Conservation (phyloP, 2,888 invertebrate genomes). For the Molanna angustata region DNA sequence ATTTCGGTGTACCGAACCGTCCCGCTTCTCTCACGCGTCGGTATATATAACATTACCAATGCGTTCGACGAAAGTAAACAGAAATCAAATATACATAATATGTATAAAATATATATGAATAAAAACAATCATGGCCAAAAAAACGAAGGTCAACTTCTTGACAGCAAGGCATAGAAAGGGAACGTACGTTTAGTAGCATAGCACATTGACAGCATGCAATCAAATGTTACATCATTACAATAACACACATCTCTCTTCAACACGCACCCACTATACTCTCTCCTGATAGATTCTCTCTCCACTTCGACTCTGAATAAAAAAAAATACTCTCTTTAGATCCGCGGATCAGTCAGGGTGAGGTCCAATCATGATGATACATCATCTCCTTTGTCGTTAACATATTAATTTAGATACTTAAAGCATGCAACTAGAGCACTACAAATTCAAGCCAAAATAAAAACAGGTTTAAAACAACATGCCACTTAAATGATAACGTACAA, state of each 20-base stretch:
- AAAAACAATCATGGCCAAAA: conserved; percentile 81
- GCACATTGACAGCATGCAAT: conserved; percentile 55
- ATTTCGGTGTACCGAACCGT: too few species aligned
- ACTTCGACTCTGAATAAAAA: too few species aligned
- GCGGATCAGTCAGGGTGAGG: too few species aligned
- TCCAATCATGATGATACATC: too few species aligned
- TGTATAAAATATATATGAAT: conserved; percentile 43
- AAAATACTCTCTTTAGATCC: too few species aligned
- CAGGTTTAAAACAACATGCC: too few species aligned
- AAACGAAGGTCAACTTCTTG: conserved; percentile 96
- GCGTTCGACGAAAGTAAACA: conserved; percentile 22
- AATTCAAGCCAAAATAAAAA: too few species aligned
- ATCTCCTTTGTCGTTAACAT: too few species aligned
- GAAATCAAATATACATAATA: conserved; percentile 41
- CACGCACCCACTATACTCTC: not conserved
- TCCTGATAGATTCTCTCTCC: too few species aligned
- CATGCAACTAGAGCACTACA: too few species aligned
- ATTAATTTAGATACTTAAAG: too few species aligned
- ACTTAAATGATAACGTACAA: too few species aligned
- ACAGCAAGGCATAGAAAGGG: conserved; percentile 59
- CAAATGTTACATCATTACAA: not conserved
- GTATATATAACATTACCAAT: not conserved
- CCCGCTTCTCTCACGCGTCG: not conserved
- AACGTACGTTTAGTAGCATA: conserved; percentile 44
- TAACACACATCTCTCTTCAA: not conserved